Conservation (phyloP, 2,113 vertebrate species). For the Crotalus horridus region DNA sequence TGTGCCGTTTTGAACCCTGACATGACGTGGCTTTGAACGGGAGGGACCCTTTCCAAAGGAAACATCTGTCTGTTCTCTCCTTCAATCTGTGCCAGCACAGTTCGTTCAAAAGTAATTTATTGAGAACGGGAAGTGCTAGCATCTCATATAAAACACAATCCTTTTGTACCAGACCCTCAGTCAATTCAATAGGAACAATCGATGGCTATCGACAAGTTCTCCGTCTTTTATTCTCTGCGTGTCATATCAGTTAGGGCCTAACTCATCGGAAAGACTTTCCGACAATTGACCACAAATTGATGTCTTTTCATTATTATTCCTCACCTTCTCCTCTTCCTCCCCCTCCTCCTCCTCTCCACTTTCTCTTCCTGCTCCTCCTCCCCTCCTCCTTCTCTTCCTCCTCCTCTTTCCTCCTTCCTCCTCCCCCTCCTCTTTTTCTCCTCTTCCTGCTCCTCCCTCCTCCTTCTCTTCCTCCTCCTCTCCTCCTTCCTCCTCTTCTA, state of each 20-base stretch:
- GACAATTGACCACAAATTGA: background rate
- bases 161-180: background rate
- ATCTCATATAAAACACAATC: background rate
- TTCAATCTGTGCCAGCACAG: background rate
- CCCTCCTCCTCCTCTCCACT: no score
- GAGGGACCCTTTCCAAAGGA: background rate
- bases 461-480: no score
- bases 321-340: background rate
- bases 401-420: no score
- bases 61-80: background rate
- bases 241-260: background rate
- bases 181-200: conserved; percentile 18
- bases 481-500: no score
- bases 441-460: no score
- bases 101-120: conserved; percentile 17
- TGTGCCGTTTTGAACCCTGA: background rate
- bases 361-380: background rate
- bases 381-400: background rate
- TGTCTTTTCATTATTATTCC: background rate
- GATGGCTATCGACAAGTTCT: conserved; percentile 12
- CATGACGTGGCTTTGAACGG: background rate
- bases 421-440: no score
- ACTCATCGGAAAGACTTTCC: conserved; percentile 12
- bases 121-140: background rate
- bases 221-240: conserved; percentile 2